Evolutionary conservation across 2,888 invertebrate species (phyloP).

Genomic region (Meloe dianella): DNA sequence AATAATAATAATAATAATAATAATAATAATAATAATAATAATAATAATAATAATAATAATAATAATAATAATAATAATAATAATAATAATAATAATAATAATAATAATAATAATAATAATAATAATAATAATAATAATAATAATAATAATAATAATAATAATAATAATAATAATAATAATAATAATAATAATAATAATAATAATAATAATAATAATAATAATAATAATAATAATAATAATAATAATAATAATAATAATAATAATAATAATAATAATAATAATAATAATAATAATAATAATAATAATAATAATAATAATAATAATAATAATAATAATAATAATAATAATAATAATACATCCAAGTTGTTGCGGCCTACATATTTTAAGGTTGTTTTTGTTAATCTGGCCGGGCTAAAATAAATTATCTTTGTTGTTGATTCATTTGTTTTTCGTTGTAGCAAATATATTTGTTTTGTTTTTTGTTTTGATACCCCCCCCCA

Average conservation of each 20-base stretch:
- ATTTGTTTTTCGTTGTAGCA: neutral
- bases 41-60: neutral
- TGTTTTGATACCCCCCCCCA: too few relatives aligned
- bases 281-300: too few relatives aligned
- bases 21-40: neutral
- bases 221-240: neutral
- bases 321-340: neutral
- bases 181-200: neutral
- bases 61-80: neutral
- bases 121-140: neutral
- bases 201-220: neutral
- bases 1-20: neutral
- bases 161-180: neutral
- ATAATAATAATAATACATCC: neutral
- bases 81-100: neutral
- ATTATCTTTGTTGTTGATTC: constrained; percentile 10
- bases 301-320: neutral
- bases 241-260: neutral
- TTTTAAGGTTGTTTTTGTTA: constrained; percentile 7
- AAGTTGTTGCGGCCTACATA: neutral
- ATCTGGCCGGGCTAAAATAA: neutral
- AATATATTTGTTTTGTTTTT: neutral
- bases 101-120: neutral
- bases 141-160: neutral
- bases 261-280: too few relatives aligned